Evolutionary conservation across 2,113 vertebrate species (phyloP).

Genomic region (Tamias sibiricus): DNA sequence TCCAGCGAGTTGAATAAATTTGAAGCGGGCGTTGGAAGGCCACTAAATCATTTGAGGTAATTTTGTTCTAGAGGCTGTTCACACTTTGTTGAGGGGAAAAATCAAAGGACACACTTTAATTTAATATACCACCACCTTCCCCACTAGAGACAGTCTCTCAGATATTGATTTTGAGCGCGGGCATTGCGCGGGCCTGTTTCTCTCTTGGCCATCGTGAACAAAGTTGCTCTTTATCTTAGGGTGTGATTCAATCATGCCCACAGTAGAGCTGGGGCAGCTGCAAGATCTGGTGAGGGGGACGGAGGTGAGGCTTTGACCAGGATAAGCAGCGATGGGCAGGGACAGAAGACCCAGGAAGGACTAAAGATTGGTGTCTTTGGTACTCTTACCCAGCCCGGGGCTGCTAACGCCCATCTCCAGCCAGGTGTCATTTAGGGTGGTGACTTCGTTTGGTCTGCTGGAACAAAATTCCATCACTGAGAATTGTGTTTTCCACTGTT

Average conservation of each 20-base stretch:
- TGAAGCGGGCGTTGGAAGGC: slow-evolving; percentile 26
- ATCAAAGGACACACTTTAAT: slow-evolving; percentile 56
- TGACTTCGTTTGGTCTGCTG: not conserved
- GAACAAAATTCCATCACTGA: not conserved
- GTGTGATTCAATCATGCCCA: not conserved
- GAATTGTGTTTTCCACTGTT: not conserved
- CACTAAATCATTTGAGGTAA: slow-evolving; percentile 37
- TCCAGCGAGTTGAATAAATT: slow-evolving; percentile 28
- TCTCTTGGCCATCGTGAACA: not conserved
- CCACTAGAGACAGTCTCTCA: not conserved
- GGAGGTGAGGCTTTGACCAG: not conserved
- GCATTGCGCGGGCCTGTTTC: not conserved
- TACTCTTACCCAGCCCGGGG: too few species aligned
- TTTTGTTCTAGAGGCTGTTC: not conserved
- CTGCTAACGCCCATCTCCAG: not conserved
- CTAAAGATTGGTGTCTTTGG: not conserved
- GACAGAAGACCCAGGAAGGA: not conserved
- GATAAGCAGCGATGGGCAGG: too few species aligned
- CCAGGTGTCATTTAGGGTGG: not conserved
- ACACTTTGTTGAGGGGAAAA: slow-evolving; percentile 49
- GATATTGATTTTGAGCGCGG: slow-evolving; percentile 29
- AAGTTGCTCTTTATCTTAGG: not conserved
- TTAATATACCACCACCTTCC: slow-evolving; percentile 18
- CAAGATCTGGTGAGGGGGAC: not conserved
- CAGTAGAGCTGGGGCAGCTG: not conserved